Conservation (phyloP, 2,797 vertebrate genomes). For the Melanogrammus aeglefinus region DNA sequence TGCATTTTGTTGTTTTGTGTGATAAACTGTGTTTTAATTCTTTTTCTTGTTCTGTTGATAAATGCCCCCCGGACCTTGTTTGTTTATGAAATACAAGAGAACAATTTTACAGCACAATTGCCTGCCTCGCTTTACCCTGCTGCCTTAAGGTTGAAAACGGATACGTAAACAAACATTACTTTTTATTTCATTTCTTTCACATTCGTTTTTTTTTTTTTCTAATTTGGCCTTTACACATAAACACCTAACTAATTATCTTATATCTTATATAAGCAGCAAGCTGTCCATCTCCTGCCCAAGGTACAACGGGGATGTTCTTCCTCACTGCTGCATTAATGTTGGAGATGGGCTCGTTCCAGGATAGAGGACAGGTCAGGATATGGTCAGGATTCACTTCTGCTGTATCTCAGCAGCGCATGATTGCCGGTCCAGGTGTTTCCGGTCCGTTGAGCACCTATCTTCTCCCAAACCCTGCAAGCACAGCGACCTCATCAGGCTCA, state of each 20-base stretch:
- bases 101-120: background rate
- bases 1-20: background rate
- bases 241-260: background rate
- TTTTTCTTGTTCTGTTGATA: background rate
- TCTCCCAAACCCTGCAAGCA: background rate
- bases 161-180: background rate
- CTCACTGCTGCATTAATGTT: background rate
- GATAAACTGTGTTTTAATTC: background rate
- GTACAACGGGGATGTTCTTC: background rate
- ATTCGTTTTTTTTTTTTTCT: background rate
- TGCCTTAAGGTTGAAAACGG: background rate
- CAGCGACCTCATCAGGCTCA: background rate
- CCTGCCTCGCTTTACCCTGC: background rate
- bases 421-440: background rate
- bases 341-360: background rate
- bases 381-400: background rate
- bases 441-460: background rate
- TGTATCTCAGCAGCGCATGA: background rate
- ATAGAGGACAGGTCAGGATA: background rate
- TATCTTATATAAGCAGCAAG: background rate
- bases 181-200: background rate
- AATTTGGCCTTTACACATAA: background rate
- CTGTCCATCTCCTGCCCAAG: background rate
- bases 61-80: background rate
- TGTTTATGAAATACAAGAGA: constrained; percentile 5